Evolutionary conservation across 2,113 vertebrate species (phyloP).

Genomic region (Rynchops niger): DNA sequence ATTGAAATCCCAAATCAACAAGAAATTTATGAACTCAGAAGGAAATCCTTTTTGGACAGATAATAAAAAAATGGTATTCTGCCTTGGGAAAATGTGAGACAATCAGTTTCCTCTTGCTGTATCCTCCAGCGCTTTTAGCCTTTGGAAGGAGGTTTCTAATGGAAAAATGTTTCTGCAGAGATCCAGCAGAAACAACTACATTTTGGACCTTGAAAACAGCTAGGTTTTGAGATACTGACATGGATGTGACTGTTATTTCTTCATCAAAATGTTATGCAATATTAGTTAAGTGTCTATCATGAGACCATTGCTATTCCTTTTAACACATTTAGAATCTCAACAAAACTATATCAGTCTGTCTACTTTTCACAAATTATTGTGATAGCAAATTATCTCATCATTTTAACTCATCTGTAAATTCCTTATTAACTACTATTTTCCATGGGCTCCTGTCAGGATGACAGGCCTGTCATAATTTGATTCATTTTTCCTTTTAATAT

Average conservation of each 20-base stretch:
- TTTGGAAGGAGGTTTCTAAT: background rate
- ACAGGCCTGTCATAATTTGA: background rate
- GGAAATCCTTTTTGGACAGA: background rate
- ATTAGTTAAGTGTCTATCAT: background rate
- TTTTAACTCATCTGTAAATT: background rate
- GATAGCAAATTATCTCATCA: background rate
- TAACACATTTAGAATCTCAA: background rate
- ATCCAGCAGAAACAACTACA: background rate
- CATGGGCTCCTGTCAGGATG: background rate
- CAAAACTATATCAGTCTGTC: background rate
- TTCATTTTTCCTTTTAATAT: background rate
- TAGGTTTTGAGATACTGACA: rapidly evolving
- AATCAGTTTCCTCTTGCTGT: background rate
- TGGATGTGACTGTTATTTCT: background rate
- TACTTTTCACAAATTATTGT: background rate
- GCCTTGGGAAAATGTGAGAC: background rate
- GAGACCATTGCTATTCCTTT: background rate
- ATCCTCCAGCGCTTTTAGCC: background rate
- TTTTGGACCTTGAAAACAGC: background rate
- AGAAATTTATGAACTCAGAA: background rate
- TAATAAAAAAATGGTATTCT: background rate
- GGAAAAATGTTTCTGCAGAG: background rate
- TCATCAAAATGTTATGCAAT: background rate
- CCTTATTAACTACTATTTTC: background rate
- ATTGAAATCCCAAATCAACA: background rate